phyloP scores from a whole-genome alignment of 1,140 invertebrate genomes.

The Papilio polyxenes region DNA sequence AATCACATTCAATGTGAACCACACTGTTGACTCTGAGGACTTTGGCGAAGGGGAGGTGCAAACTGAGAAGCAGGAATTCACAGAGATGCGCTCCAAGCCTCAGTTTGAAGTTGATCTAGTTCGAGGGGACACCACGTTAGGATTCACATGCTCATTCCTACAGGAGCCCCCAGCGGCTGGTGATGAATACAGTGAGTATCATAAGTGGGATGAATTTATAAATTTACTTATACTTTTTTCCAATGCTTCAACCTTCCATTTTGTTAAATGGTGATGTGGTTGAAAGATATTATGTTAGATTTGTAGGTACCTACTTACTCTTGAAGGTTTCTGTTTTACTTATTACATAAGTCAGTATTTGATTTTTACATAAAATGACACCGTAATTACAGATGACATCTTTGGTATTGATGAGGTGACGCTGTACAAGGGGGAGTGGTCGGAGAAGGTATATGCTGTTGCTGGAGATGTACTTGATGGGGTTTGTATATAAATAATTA shows the following conservation, averaged over 20 bases:
- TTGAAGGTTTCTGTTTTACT: too few species aligned
- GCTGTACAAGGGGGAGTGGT: conserved; percentile 90
- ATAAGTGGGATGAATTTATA: conserved; percentile 7
- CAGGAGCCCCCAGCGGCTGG: conserved; percentile 82
- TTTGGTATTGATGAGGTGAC: conserved; percentile 95
- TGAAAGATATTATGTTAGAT: too few species aligned
- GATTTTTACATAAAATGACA: conserved; percentile 32
- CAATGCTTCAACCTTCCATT: too few species aligned
- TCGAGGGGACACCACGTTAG: conserved; percentile 87
- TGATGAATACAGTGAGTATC: conserved; percentile 86
- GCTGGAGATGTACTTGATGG: conserved; percentile 95
- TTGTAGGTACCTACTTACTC: too few species aligned
- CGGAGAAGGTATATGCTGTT: conserved; percentile 91
- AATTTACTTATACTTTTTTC: background rate
- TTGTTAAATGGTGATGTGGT: too few species aligned
- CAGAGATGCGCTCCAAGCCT: conserved; percentile 93
- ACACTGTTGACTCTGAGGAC: conserved; percentile 89
- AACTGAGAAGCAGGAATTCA: conserved; percentile 85
- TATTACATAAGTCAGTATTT: background rate
- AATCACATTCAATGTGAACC: conserved; percentile 93
- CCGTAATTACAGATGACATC: conserved; percentile 84
- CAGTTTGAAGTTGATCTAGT: conserved; percentile 91
- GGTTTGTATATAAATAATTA: conserved; percentile 80
- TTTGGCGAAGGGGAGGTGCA: conserved; percentile 84
- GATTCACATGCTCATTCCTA: conserved; percentile 91